These are phyloP conservation scores for Herpailurus yagouaroundi DNA, from an alignment of 2,113 vertebrate species.

Conservation along the genomic window DNA sequence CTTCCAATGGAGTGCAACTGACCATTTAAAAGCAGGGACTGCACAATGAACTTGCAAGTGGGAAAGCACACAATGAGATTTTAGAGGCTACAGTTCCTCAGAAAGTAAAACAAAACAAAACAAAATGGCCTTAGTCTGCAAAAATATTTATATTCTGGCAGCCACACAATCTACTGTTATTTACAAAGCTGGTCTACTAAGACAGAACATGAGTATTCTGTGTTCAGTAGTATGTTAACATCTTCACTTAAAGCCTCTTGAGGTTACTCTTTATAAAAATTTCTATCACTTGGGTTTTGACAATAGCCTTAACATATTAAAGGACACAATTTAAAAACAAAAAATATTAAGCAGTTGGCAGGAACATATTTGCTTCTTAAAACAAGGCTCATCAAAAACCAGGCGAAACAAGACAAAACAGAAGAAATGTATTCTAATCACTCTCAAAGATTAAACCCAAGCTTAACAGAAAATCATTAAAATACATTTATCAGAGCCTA, in stretches of 20 bases:
- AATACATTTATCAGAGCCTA: conserved; percentile 78
- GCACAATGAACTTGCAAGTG: not conserved
- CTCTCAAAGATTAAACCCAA: conserved; percentile 82
- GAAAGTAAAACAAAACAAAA: not conserved
- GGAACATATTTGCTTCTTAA: conserved; percentile 34
- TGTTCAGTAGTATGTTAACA: not conserved
- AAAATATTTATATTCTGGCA: not conserved
- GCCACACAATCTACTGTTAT: not conserved
- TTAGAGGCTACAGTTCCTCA: not conserved
- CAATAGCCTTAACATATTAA: not conserved
- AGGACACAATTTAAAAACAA: not conserved
- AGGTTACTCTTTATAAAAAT: not conserved
- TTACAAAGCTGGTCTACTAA: not conserved
- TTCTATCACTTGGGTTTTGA: not conserved
- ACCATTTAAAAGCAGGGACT: conserved; percentile 23
- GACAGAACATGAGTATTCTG: not conserved
- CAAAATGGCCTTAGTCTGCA: not conserved
- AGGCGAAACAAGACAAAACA: conserved; percentile 38
- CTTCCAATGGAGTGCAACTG: not conserved
- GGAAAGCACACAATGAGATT: not conserved
- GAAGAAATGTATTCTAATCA: conserved; percentile 46
- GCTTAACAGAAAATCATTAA: conserved; percentile 79
- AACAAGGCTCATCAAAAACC: not conserved
- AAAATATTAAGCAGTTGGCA: not conserved
- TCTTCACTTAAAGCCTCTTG: not conserved